Conservation (phyloP, 2,797 vertebrate species). For the Clangula hyemalis region DNA sequence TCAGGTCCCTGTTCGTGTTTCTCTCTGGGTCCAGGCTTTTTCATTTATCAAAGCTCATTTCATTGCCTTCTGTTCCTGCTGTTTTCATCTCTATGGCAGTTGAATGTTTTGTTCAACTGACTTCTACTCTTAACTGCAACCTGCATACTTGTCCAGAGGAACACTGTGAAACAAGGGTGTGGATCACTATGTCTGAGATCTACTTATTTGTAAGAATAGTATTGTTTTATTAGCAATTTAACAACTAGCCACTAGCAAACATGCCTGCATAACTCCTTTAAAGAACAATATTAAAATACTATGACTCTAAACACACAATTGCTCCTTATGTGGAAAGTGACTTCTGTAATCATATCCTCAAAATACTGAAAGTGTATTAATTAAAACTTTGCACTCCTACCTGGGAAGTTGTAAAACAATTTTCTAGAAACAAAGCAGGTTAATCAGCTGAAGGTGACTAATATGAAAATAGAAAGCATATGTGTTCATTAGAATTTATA, state of each 20-base stretch:
- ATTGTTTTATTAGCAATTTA: not conserved
- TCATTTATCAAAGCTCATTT: conserved; percentile 16
- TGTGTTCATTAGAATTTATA: not conserved
- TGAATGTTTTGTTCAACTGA: not conserved
- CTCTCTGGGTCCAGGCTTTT: not conserved
- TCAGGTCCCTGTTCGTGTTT: not conserved
- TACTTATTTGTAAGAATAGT: not conserved
- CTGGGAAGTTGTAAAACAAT: not conserved
- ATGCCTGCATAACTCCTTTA: not conserved
- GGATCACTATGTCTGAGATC: not conserved
- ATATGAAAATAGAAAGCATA: not conserved
- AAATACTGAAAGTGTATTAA: not conserved
- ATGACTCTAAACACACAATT: not conserved
- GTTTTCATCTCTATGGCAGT: not conserved
- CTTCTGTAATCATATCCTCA: not conserved
- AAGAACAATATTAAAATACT: not conserved
- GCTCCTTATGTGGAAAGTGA: rapidly evolving
- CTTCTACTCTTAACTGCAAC: not conserved
- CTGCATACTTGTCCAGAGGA: not conserved
- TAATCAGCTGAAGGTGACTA: not conserved
- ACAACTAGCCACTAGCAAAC: not conserved
- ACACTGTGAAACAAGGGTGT: not conserved
- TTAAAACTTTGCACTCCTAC: not conserved
- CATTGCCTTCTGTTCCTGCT: not conserved
- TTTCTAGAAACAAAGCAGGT: not conserved